Percentiles rank a stretch among this genome's conserved stretches.
Evolutionary conservation across 2,113 vertebrate genomes (phyloP).

Genomic region (Actenoides lindsayi): DNA sequence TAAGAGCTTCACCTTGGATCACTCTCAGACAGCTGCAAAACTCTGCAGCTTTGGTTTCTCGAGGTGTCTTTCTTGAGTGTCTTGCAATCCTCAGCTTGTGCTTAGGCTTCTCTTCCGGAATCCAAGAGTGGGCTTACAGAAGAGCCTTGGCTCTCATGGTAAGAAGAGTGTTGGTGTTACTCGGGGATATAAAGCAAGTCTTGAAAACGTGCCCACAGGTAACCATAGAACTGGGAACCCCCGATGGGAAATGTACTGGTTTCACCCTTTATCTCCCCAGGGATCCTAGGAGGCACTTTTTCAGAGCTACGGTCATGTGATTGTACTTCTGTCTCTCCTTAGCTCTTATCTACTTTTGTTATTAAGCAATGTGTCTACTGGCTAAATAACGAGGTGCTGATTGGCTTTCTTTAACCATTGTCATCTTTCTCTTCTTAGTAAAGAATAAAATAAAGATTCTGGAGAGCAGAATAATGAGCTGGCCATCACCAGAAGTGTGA

Average conservation of each 20-base stretch:
- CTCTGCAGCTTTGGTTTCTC: background rate
- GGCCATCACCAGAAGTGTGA: background rate
- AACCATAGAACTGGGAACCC: background rate
- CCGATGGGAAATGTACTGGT: background rate
- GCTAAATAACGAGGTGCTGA: background rate
- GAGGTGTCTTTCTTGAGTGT: background rate
- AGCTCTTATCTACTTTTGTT: background rate
- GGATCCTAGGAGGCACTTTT: background rate
- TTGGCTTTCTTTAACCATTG: background rate
- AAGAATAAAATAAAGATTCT: background rate
- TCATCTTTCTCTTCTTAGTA: background rate
- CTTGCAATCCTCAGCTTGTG: background rate
- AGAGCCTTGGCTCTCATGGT: background rate
- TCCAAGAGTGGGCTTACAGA: background rate
- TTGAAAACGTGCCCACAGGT: background rate
- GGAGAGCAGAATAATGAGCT: background rate
- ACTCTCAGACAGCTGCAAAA: background rate
- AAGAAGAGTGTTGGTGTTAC: background rate
- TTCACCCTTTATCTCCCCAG: background rate
- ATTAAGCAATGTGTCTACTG: background rate
- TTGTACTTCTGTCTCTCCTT: background rate
- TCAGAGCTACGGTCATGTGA: background rate
- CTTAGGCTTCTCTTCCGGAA: background rate
- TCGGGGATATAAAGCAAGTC: background rate
- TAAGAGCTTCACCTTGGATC: background rate